Conservation (phyloP, 2,797 vertebrate species). For the Lacerta viridis region DNA sequence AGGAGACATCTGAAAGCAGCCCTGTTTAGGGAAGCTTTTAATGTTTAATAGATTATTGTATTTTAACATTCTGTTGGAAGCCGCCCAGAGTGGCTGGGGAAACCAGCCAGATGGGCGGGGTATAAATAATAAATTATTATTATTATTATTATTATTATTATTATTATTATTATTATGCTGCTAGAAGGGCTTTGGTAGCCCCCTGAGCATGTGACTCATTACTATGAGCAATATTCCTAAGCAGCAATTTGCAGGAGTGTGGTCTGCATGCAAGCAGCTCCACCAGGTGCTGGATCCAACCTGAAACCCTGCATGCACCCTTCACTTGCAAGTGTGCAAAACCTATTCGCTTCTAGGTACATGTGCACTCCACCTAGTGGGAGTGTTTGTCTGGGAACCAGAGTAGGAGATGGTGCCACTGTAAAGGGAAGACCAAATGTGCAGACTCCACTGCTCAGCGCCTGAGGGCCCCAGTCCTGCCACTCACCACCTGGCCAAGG, state of each 20-base stretch:
- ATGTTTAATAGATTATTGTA: too few species aligned
- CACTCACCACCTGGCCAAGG: too few species aligned
- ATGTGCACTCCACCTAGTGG: neutral
- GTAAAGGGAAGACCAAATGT: neutral
- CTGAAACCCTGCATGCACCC: neutral
- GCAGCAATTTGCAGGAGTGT: neutral
- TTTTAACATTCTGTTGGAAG: too few species aligned
- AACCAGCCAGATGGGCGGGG: too few species aligned
- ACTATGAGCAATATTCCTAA: neutral
- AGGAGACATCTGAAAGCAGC: too few species aligned
- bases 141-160: too few species aligned
- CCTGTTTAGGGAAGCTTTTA: too few species aligned
- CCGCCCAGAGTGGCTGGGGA: too few species aligned
- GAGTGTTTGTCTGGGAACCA: neutral
- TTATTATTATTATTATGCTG: constrained; percentile 25
- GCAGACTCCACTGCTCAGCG: too few species aligned
- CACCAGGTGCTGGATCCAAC: too few species aligned
- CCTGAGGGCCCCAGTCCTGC: too few species aligned
- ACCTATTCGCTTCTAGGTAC: neutral
- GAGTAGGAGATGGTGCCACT: neutral
- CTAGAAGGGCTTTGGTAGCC: constrained; percentile 70
- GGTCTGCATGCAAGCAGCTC: neutral
- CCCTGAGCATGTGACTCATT: neutral
- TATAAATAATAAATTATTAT: too few species aligned
- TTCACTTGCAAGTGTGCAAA: neutral